Base-by-base conservation (phyloP, 2,797 vertebrate species). In the Molossus molossus region DNA sequence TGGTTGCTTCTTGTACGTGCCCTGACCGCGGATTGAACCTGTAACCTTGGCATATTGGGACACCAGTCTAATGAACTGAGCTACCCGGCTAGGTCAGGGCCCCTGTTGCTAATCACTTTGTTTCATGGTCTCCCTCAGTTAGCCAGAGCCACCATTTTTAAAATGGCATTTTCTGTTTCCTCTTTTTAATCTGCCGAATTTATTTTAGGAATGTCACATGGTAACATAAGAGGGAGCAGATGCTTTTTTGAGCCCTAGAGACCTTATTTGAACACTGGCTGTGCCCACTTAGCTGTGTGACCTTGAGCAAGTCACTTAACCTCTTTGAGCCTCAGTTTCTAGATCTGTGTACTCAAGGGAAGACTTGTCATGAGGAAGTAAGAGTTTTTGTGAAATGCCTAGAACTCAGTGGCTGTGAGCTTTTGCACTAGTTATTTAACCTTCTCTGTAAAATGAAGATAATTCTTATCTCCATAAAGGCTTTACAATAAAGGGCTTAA, bases 131-230 rank as follows among this genome's bases (percentile, higher is more conserved):
- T 89, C 29, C 48, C 33, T 64, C 7, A 1, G 65, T 64, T 37
- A 75, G 27, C 57, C 2, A 29, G 75, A 72, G 88, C 62, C 55
- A 29, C 70, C 15, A 1, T 75, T 94, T 86, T 84, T 48, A 87
- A 58, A 33, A 40, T 37, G 9, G 53, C 33, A 6, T 93, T 81
- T 95, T 88, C 53, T 76, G 18, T 80, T 55, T 21, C 53, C 6
- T 60, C 65, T 72, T 37, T 70, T 70, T 10, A 83, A 21, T 87
- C 89, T 29, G 55, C 85, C 17, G 65, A 81, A 29, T 65, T 90
- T 94, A 33, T 88, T 95, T 76, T 69, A 53, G 90, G 73, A 93
- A 33, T 10, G 23, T 45, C n/a, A 40, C 8, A 2, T 57, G 75
- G 40, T 73, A 4, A 29, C 17, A 4, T 62, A 60, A 67, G 37